A percentile compares a stretch with the other conserved stretches of the same genome.
These are phyloP conservation scores for Discoglossus pictus DNA, from an alignment of 2,797 vertebrate species.

Conservation along the genomic window DNA sequence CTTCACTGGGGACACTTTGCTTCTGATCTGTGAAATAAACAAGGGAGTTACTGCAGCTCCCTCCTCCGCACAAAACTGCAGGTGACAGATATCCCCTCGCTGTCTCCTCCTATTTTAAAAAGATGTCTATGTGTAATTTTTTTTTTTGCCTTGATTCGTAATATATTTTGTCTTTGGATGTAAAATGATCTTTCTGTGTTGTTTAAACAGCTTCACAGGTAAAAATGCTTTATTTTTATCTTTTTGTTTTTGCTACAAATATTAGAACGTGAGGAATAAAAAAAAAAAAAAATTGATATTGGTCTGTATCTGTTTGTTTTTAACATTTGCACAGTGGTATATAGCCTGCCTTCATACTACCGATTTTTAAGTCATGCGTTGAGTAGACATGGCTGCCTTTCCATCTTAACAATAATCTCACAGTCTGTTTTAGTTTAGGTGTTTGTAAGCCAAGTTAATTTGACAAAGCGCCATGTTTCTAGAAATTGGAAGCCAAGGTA, in stretches of 20 bases:
- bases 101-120: neutral
- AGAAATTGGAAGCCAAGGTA: too few species aligned
- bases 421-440: too few species aligned
- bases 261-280: slow-evolving; percentile 56
- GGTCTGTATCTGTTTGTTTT: too few species aligned
- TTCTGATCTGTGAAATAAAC: slow-evolving; percentile 31
- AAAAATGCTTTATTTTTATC: slow-evolving; percentile 41
- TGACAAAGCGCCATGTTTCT: too few species aligned
- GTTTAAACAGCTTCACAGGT: slow-evolving; percentile 36
- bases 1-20: neutral
- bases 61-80: slow-evolving; percentile 21
- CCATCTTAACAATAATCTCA: too few species aligned
- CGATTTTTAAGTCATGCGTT: too few species aligned
- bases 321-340: too few species aligned
- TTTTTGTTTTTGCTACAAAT: slow-evolving; percentile 55
- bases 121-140: slow-evolving; percentile 7
- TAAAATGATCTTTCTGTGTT: slow-evolving; percentile 38
- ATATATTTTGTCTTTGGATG: slow-evolving; percentile 47
- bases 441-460: too few species aligned
- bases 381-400: too few species aligned
- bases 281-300: too few species aligned
- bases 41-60: neutral
- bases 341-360: too few species aligned
- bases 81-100: neutral
- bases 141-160: slow-evolving; percentile 30